Base-by-base conservation (phyloP, 1,140 invertebrate genomes). In the Parasteatoda tepidariorum region DNA sequence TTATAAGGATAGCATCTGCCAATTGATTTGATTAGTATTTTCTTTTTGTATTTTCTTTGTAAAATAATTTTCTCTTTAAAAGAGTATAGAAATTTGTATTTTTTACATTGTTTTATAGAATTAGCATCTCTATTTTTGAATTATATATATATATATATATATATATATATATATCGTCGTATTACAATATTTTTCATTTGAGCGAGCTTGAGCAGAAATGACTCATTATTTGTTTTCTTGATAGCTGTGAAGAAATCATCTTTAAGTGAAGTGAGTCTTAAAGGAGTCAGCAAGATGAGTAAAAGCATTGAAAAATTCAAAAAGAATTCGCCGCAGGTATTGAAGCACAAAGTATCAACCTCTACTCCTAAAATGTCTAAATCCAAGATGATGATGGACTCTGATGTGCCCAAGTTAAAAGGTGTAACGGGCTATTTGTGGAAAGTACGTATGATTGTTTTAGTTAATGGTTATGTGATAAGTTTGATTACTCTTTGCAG, bases 361-460 rank as follows among this genome's bases (percentile, higher is more conserved):
- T 9, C n/a, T 15, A 33, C 48, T 33, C 18, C 38, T 7, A 48
- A 31, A 15, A 2, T 26, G 2, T 26, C 38, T 18, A 67, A 66
- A 24, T 66, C 64, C 7, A 26, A 48, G 2, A 18, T 26, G 13
- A 2, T 67, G 18, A 9, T 70, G 9, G 48, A 61, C 5, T 5
- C 55, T 3, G 78, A 82, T 7, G 22, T 64, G 13, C 64, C 76
- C 2, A 70, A 82, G 24, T 34, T 82, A 13, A 82, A 82, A 30
- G 78, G 78, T 6, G 78, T 82, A 6, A 71, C 78, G 30, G 67
- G 67, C 18, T 82, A 82, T 31, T 24, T 82, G 4, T 82, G 78
- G 78, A 82, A 82, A 31, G 78, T 82, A 54, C 59, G 48, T 61
- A 18, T 34, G 22, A n/a, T 24, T 0, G n/a, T 28, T 70, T 70